Evolutionary conservation across 2,797 vertebrate genomes (phyloP).

Genomic region (Ataeniobius toweri): DNA sequence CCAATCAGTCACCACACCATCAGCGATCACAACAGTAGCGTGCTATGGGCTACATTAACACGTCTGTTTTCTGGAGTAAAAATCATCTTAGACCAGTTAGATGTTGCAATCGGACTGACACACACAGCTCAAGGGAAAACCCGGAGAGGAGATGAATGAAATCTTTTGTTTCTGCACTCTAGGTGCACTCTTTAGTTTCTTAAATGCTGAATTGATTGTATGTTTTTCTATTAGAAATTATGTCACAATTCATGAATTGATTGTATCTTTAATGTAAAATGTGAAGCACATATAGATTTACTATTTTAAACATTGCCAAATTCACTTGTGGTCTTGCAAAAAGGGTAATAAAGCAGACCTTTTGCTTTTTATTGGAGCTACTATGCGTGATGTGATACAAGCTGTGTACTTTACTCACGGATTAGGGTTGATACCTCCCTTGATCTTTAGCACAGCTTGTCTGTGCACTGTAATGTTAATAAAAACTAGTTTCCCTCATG

Average conservation of each 20-base stretch:
- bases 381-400: background rate
- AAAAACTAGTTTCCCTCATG: constrained; percentile 24
- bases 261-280: constrained; percentile 8
- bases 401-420: constrained; percentile 2
- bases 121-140: constrained; percentile 22
- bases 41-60: background rate
- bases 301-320: background rate
- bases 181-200: constrained; percentile 9
- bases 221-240: constrained; percentile 8
- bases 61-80: background rate
- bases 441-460: constrained; percentile 10
- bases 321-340: background rate
- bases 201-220: background rate
- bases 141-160: constrained; percentile 15
- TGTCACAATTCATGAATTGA: constrained; percentile 7
- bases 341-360: constrained; percentile 5
- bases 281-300: constrained; percentile 15
- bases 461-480: constrained; percentile 38
- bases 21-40: background rate
- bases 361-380: constrained; percentile 8
- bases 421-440: constrained; percentile 12
- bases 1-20: background rate
- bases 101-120: constrained; percentile 9
- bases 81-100: constrained; percentile 1
- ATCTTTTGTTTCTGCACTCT: constrained; percentile 24